Conservation (phyloP, 2,888 invertebrate genomes). For the Tiliacea aurago region DNA sequence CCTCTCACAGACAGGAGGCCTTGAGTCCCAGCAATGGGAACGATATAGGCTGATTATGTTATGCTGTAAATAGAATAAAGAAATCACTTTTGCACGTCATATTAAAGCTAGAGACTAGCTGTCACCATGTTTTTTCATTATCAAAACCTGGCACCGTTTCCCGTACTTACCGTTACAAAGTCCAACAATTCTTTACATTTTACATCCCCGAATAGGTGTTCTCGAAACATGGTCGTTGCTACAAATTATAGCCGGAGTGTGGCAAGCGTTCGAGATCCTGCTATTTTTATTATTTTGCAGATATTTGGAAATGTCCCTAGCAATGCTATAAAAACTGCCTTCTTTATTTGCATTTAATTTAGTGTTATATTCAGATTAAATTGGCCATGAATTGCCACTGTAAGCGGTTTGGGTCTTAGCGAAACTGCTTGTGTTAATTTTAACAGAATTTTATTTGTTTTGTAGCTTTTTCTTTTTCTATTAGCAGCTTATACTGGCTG, state of each 20-base stretch:
- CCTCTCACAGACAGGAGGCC: too few relatives aligned
- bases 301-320: slow-evolving; percentile 66
- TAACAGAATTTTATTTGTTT: neutral
- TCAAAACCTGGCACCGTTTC: slow-evolving; percentile 1
- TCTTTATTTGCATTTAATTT: slow-evolving; percentile 67
- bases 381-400: slow-evolving; percentile 34
- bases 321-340: slow-evolving; percentile 67
- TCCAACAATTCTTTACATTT: slow-evolving; percentile 18
- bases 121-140: neutral
- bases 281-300: slow-evolving; percentile 72
- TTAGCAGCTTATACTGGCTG: neutral
- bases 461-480: too few relatives aligned
- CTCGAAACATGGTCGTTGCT: slow-evolving; percentile 66
- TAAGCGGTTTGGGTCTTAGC: slow-evolving; percentile 44
- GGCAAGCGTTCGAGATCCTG: slow-evolving; percentile 68
- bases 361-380: slow-evolving; percentile 63
- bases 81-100: too few relatives aligned
- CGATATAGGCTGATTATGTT: too few relatives aligned
- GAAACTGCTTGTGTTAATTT: slow-evolving; percentile 50
- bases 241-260: slow-evolving; percentile 75
- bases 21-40: too few relatives aligned
- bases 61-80: too few relatives aligned
- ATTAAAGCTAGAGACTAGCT: neutral
- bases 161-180: neutral
- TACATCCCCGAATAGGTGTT: slow-evolving; percentile 66